These are phyloP conservation scores for Cantharis lateralis DNA, from an alignment of 2,888 invertebrate species.

Conservation along the genomic window DNA sequence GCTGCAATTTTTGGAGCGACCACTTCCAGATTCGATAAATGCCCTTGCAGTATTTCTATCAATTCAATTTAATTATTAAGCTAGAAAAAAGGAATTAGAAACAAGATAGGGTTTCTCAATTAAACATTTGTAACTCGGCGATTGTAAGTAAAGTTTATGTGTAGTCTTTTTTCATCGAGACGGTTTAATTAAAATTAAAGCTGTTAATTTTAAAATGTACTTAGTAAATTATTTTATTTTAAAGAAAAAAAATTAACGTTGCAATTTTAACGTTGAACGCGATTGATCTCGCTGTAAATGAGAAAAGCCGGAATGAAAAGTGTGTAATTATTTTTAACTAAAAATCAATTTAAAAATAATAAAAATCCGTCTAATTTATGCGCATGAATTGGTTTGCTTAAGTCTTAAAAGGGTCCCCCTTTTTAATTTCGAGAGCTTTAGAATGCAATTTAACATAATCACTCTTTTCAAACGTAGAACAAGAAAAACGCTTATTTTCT, in stretches of 20 bases:
- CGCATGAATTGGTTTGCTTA: slow-evolving; percentile 21
- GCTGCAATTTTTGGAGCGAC: too few species aligned
- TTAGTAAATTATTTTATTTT: neutral
- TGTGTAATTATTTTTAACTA: neutral
- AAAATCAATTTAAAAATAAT: neutral
- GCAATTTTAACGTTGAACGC: neutral
- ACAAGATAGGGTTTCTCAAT: neutral
- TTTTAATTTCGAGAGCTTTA: slow-evolving; percentile 30
- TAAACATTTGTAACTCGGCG: neutral
- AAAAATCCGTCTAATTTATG: slow-evolving; percentile 9
- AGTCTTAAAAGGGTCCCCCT: slow-evolving; percentile 16
- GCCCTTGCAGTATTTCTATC: neutral
- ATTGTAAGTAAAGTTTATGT: neutral
- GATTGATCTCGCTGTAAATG: neutral
- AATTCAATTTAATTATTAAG: neutral
- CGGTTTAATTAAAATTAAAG: neutral
- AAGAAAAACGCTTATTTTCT: slow-evolving; percentile 31
- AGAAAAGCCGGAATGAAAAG: neutral
- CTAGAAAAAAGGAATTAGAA: neutral
- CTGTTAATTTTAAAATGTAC: neutral
- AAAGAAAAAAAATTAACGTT: neutral
- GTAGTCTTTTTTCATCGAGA: neutral
- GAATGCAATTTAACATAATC: slow-evolving; percentile 32
- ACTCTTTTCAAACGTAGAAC: slow-evolving; percentile 28
- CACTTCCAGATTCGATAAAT: too few species aligned